Conservation (phyloP, 1,140 invertebrate genomes). For the Chymomyza costata region DNA sequence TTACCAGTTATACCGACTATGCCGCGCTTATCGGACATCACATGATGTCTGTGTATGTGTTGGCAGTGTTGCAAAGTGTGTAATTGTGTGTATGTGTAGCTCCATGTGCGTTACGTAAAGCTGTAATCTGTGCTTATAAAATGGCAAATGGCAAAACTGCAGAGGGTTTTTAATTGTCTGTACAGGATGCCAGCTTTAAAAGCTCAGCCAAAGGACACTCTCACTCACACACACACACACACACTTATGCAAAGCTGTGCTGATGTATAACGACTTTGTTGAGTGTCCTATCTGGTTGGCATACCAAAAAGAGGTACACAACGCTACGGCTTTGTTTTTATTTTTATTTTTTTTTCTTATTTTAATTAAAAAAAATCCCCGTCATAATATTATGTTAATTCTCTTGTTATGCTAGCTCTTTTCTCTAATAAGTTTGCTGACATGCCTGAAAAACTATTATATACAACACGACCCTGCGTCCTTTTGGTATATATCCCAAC, state of each 20-base stretch:
- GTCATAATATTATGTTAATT: conserved; percentile 72
- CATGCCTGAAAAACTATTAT: conserved; percentile 18
- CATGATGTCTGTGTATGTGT: not conserved
- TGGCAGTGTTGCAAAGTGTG: conserved; percentile 36
- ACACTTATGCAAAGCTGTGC: conserved; percentile 46
- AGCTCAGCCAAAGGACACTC: conserved; percentile 33
- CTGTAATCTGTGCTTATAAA: conserved; percentile 73
- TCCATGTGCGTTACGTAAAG: conserved; percentile 50
- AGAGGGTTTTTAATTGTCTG: conserved; percentile 71
- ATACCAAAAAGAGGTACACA: conserved; percentile 9
- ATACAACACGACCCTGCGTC: conserved; percentile 19
- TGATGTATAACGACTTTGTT: conserved; percentile 52
- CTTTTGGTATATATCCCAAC: conserved; percentile 7
- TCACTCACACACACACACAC: conserved; percentile 14
- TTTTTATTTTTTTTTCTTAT: no score
- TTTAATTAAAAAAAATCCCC: conserved; percentile 71
- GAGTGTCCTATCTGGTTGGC: conserved; percentile 24
- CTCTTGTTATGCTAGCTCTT: conserved; percentile 32
- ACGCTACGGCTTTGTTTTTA: conserved; percentile 41
- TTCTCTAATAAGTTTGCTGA: conserved; percentile 28
- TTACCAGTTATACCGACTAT: no score
- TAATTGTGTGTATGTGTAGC: conserved; percentile 18
- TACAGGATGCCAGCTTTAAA: conserved; percentile 62
- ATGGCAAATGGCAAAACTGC: conserved; percentile 64
- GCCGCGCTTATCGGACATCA: not conserved